A percentile compares a stretch with the other conserved stretches of the same genome.
Evolutionary conservation across 2,113 vertebrate genomes (phyloP).

Genomic region (Arizona elegans): DNA sequence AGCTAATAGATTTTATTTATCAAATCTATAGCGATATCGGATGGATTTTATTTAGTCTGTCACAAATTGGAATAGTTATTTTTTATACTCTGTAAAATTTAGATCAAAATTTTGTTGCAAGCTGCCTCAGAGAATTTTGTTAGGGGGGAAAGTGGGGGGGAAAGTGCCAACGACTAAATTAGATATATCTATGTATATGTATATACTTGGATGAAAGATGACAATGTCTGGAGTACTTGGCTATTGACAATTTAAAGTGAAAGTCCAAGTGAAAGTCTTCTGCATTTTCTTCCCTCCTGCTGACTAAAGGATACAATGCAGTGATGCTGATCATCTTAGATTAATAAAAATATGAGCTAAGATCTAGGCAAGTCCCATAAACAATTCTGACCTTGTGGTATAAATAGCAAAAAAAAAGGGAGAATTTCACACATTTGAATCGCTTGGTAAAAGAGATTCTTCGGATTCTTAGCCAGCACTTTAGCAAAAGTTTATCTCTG

Average conservation of each 20-base stretch:
- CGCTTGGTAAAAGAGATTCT: background rate
- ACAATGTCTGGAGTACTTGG: background rate
- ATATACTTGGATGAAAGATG: background rate
- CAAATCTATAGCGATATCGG: background rate
- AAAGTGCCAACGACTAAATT: background rate
- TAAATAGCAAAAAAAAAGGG: background rate
- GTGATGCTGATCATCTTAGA: background rate
- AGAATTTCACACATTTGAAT: background rate
- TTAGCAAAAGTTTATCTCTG: background rate
- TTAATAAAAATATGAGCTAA: constrained; percentile 2
- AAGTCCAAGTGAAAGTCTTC: background rate
- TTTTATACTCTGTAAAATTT: background rate
- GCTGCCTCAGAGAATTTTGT: background rate
- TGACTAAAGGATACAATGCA: constrained; percentile 13
- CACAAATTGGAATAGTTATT: background rate
- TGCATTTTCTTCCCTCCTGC: background rate
- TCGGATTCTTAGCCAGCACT: background rate
- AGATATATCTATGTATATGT: background rate
- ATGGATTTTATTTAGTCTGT: background rate
- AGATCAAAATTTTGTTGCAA: background rate
- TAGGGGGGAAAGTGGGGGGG: background rate
- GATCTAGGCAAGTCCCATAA: constrained; percentile 14
- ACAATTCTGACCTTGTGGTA: constrained; percentile 24
- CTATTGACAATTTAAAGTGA: background rate
- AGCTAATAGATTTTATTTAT: background rate